Base-by-base conservation (phyloP, 2,888 invertebrate genomes). In the Drosophila multiciliata region DNA sequence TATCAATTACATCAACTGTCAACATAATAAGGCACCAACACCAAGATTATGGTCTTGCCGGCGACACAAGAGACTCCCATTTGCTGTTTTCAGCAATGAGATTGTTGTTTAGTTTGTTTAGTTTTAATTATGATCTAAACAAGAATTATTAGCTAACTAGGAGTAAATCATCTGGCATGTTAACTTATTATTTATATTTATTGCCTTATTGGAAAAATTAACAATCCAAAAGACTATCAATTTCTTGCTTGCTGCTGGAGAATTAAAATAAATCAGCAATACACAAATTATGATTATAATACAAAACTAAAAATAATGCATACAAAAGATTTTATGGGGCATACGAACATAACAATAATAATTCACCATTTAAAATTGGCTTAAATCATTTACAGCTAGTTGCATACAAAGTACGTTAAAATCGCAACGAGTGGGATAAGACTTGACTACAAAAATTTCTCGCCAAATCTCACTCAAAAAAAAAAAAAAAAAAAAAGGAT, bases 1-100 rank as follows among this genome's bases (percentile, higher is more conserved):
- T 87, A 85, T 87, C 84, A 89, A 84, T 84, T 82, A 84, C 84
- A 79, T 70, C 57, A 74, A 79, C 70, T 82, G 77, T 76, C 80
- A 80, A 72, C 80, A 72, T 35, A 76, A 80, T 68, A 75, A 71
- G 77, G 69, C 62, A 65, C 59, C 48, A 50, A 45, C 29, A 20
- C 61, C 32, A 61, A 49, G 36, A 38, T 57, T 55, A 63, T 75
- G 75, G 66, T 29, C 64, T 64, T 50, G 63, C 29, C 12, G 17
- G 32, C n/a, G 23, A 32, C 50, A 58, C 67, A 38, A 48, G 73
- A 58, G 61, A 73, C 49, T 29, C 29, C 59, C 52, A 63, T 52
- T 40, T 50, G 59, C 20, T 20, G 23, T 45, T 68, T 55, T 58
- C 35, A 32, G 50, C 54, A n/a, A 57, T 15, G 26, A 49, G 17